Evolutionary conservation across 2,113 vertebrate genomes (phyloP).

Genomic region (Rutilus rutilus): DNA sequence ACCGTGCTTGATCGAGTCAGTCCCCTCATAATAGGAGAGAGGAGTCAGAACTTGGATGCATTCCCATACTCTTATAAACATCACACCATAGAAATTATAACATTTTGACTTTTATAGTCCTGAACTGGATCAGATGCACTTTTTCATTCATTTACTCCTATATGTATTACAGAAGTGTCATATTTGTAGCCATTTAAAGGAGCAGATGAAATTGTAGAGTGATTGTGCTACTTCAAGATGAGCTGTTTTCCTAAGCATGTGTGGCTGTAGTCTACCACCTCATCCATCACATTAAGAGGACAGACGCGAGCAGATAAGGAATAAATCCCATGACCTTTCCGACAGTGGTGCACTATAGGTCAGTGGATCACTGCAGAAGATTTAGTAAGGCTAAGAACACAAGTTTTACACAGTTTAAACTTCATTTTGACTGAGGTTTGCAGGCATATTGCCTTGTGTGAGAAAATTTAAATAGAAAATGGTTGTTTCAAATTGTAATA

Average conservation of each 20-base stretch:
- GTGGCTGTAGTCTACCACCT: conserved; percentile 29
- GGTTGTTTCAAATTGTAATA: too few species aligned
- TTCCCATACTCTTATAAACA: background rate
- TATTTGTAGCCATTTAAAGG: background rate
- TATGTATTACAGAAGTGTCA: background rate
- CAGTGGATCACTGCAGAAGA: background rate
- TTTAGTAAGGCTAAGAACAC: background rate
- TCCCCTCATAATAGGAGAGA: background rate
- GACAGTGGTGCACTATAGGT: background rate
- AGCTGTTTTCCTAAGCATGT: conserved; percentile 37
- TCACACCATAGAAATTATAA: background rate
- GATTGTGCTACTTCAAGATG: conserved; percentile 6
- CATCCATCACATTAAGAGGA: conserved; percentile 38
- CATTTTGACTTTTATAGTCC: background rate
- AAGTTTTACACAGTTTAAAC: background rate
- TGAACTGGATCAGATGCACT: background rate
- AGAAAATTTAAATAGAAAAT: too few species aligned
- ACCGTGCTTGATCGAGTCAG: conserved; percentile 5
- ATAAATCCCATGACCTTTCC: conserved; percentile 40
- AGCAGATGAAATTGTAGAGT: background rate
- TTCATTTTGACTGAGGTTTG: background rate
- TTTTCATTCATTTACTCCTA: background rate
- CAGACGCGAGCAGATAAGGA: conserved; percentile 15
- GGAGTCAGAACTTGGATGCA: background rate
- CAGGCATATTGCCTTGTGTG: background rate